These are phyloP conservation scores for Andrena chrysosceles DNA, from an alignment of 2,888 invertebrate genomes.

Conservation along the genomic window DNA sequence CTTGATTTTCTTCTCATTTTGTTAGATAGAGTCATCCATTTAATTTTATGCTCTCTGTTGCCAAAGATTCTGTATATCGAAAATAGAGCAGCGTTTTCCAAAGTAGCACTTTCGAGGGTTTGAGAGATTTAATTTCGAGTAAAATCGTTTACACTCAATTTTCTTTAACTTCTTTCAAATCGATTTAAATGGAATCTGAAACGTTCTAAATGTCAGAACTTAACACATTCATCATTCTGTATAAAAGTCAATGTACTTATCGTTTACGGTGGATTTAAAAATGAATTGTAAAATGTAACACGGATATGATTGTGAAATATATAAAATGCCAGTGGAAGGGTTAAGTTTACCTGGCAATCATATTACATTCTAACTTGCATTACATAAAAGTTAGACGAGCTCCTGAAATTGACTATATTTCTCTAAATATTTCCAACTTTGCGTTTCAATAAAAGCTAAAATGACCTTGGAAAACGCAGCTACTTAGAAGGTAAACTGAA, in stretches of 20 bases:
- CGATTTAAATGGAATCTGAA: conserved; percentile 1
- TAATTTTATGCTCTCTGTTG: too few species aligned
- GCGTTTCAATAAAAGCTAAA: background rate
- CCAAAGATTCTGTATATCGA: too few species aligned
- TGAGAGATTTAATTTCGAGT: background rate
- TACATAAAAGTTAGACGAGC: background rate
- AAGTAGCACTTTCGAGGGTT: background rate
- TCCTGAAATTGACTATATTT: background rate
- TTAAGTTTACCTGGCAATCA: conserved; percentile 10
- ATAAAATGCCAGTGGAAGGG: conserved; percentile 13
- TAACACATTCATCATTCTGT: conserved; percentile 20
- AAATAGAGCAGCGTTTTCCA: conserved; percentile 3
- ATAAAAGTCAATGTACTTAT: background rate
- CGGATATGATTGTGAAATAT: background rate
- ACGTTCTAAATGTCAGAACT: background rate
- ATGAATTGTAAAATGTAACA: background rate
- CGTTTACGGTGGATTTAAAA: background rate
- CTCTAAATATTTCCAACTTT: too few species aligned
- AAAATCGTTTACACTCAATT: too few species aligned
- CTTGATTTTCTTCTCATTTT: too few species aligned
- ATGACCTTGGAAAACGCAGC: background rate
- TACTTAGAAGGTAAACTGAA: background rate
- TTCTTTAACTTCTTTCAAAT: background rate
- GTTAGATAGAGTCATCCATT: too few species aligned
- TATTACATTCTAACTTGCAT: background rate